phyloP scores from a whole-genome alignment of 2,113 vertebrate genomes.

The Ptyas mucosa region DNA sequence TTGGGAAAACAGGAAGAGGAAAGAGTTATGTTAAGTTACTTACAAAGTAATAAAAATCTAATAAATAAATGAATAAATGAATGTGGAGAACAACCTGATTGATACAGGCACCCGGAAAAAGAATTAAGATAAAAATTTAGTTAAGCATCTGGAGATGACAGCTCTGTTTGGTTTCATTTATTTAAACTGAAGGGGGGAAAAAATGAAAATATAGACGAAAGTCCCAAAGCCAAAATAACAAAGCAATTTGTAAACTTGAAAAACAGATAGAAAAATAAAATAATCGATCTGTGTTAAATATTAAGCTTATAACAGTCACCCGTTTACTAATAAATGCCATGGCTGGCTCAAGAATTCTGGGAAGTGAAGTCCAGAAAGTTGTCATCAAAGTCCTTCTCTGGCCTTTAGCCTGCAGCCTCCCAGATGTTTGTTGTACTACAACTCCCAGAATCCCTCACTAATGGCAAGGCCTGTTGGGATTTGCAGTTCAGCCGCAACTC shows the following conservation, averaged over 20 bases:
- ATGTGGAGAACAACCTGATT: neutral
- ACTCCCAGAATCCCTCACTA: neutral
- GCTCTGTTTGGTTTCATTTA: neutral
- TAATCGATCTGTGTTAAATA: neutral
- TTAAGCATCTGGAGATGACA: neutral
- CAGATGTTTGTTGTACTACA: neutral
- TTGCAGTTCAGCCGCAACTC: neutral
- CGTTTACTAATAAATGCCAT: neutral
- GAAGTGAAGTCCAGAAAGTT: neutral
- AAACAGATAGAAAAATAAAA: neutral
- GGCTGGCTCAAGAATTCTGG: neutral
- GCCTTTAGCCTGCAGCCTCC: neutral
- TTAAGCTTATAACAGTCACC: neutral
- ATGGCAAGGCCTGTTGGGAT: neutral
- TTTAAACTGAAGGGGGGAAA: neutral
- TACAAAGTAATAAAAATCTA: neutral
- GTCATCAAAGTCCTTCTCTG: neutral
- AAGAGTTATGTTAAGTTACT: no score
- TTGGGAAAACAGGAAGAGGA: no score
- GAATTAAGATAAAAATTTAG: neutral
- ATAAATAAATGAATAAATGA: neutral
- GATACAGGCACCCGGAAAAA: neutral
- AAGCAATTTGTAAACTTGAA: neutral
- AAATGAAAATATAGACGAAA: neutral
- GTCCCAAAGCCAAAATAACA: neutral